Base-by-base conservation (phyloP, 2,113 vertebrate genomes). In the Anguilla japonica region DNA sequence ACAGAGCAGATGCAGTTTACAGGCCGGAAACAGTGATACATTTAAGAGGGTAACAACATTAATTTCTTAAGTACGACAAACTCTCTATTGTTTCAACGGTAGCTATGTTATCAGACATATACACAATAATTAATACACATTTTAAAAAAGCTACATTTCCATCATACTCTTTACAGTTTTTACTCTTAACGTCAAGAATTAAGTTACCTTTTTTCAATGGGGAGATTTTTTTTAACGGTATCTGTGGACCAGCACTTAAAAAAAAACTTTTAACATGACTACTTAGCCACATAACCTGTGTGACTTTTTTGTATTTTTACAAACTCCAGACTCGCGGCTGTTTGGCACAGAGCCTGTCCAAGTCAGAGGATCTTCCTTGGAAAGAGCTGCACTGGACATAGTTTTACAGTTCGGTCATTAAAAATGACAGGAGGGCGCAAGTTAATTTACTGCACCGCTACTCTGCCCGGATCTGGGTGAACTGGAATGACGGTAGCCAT, bases 161-260 rank as follows among this genome's bases (percentile, higher is more conserved):
- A 94, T 90, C 91, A 92, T 91, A 93, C 89, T 91, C 91, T 90
- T 88, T 90, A 91, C 92, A 94, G 92, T 93, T 93, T 34, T 92
- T 90, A 92, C 91, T 93, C 94, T 78, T 88, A 91, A 88, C 94
- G 90, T 89, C 92, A 91, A 94, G 91, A 93, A 88, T 91, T 95
- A 95, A 95, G 93, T 95, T 95, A 95, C 89, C 93, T 92, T 91
- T 93, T 93, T 91, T 86, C 79, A 57, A 95, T 92, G 91, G 95
- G 93, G 88, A 94, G 93, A 93, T 91, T 95, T 90, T 90, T 83
- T 91, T 92, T 89, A 92, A 92, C 91, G 90, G 93, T 91, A 94
- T 67, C 93, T 90, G 91, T 93, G 93, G 92, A 93, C 94, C 94
- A 95, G 94, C 94, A 94, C 93, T 93, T 80, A 93, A 94, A 94